Evolutionary conservation across 1,140 invertebrate genomes (phyloP).

Genomic region (Lordiphosa stackelbergi): DNA sequence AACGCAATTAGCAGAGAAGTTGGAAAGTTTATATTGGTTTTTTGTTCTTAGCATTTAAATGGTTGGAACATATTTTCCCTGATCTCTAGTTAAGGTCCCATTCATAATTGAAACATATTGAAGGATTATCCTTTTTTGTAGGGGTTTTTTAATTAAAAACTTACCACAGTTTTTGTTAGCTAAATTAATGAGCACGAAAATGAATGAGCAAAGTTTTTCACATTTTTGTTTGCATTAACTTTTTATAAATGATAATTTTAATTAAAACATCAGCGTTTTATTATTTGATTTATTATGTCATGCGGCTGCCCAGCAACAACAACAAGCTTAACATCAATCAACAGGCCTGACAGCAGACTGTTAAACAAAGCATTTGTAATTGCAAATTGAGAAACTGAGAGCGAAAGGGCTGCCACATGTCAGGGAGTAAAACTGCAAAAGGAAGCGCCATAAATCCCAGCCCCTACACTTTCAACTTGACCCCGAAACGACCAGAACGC

Average conservation of each 20-base stretch:
- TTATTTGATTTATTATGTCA: slow-evolving; percentile 59
- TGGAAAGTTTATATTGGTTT: slow-evolving; percentile 63
- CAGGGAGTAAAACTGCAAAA: background rate
- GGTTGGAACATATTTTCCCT: slow-evolving; percentile 33
- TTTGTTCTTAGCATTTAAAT: slow-evolving; percentile 48
- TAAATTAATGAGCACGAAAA: slow-evolving; percentile 40
- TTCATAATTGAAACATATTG: slow-evolving; percentile 29
- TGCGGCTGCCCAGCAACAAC: slow-evolving; percentile 32
- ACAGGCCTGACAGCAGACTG: slow-evolving; percentile 13
- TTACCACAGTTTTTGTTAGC: slow-evolving; percentile 47
- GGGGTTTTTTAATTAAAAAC: slow-evolving; percentile 58
- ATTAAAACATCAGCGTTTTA: slow-evolving; percentile 63
- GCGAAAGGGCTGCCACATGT: background rate
- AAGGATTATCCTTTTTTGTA: slow-evolving; percentile 33
- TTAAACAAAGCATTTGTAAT: slow-evolving; percentile 59
- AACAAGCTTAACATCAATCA: too few species aligned
- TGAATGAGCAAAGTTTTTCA: slow-evolving; percentile 2
- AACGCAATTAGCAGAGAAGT: slow-evolving; percentile 63
- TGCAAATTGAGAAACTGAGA: slow-evolving; percentile 10
- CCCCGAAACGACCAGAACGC: slow-evolving; percentile 40
- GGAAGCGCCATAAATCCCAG: slow-evolving; percentile 48
- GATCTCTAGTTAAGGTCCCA: slow-evolving; percentile 16
- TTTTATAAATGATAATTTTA: slow-evolving; percentile 39
- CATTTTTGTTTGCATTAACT: slow-evolving; percentile 7
- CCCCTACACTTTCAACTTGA: slow-evolving; percentile 59